phyloP scores from a whole-genome alignment of 2,113 vertebrate genomes.

The Erpornis zantholeuca region DNA sequence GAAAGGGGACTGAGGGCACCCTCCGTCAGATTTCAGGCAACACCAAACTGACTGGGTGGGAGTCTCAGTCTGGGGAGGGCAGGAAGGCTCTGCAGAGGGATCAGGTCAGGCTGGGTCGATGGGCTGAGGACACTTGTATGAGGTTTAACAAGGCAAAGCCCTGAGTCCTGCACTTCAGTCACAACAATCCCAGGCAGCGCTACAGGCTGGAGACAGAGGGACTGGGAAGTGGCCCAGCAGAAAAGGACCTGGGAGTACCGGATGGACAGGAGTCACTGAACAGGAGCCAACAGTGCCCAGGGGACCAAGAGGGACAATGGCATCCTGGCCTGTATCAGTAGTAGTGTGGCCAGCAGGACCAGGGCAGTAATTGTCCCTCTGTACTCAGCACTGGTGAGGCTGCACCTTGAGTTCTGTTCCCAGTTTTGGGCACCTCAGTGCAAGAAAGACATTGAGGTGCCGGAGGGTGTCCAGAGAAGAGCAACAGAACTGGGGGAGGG shows the following conservation, averaged over 20 bases:
- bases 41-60: accelerated
- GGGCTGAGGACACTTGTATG: background rate
- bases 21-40: background rate
- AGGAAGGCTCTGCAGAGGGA: background rate
- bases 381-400: accelerated
- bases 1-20: background rate
- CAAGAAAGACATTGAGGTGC: accelerated
- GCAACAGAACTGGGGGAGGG: accelerated
- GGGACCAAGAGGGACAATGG: background rate
- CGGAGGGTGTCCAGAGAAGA: accelerated
- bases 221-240: accelerated
- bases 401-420: accelerated
- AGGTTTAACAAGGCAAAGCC: background rate
- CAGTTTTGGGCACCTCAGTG: background rate
- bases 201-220: background rate
- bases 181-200: background rate
- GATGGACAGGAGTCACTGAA: background rate
- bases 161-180: background rate
- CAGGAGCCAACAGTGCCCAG: background rate
- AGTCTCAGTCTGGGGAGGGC: accelerated
- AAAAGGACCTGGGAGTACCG: background rate
- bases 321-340: background rate
- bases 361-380: accelerated
- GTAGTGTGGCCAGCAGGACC: background rate
- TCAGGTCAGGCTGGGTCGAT: background rate